Percentiles rank a stretch among this genome's conserved stretches.
These are phyloP conservation scores for Zoanthus sansibaricus DNA, from an alignment of 92 coral and sea anemone genomes.

Conservation along the genomic window DNA sequence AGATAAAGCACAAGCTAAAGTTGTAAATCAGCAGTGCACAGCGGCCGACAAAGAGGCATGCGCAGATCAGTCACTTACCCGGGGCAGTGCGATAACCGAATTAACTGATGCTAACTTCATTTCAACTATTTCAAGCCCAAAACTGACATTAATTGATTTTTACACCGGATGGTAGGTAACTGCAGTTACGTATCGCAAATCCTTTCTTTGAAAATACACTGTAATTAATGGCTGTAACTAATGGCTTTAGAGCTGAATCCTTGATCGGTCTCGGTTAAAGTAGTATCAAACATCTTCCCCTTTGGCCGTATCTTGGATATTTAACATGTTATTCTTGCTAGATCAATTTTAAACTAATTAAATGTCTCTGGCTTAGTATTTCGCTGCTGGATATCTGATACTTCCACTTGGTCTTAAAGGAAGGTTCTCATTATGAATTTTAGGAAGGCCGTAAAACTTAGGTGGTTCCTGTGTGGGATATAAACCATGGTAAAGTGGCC, in stretches of 20 bases:
- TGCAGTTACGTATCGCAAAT: background rate
- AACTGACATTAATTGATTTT: conserved; percentile 25
- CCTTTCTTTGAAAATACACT: too few species aligned
- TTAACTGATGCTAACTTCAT: conserved; percentile 27
- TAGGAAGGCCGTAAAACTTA: background rate
- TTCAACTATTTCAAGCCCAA: conserved; percentile 10
- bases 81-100: background rate
- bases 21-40: background rate
- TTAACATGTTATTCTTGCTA: too few species aligned
- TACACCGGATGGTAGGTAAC: conserved; percentile 44
- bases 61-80: conserved; percentile 32
- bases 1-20: background rate
- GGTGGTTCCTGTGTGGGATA: background rate
- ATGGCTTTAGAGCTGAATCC: too few species aligned
- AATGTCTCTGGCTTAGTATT: too few species aligned
- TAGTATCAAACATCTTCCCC: too few species aligned
- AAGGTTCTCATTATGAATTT: background rate
- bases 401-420: background rate
- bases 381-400: too few species aligned
- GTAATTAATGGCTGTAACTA: too few species aligned
- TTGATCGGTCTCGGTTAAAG: too few species aligned
- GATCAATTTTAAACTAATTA: too few species aligned
- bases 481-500: background rate
- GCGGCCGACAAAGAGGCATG: conserved; percentile 24
- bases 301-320: too few species aligned